Conservation (phyloP, 2,888 invertebrate species). For the Choreutis nemorana region DNA sequence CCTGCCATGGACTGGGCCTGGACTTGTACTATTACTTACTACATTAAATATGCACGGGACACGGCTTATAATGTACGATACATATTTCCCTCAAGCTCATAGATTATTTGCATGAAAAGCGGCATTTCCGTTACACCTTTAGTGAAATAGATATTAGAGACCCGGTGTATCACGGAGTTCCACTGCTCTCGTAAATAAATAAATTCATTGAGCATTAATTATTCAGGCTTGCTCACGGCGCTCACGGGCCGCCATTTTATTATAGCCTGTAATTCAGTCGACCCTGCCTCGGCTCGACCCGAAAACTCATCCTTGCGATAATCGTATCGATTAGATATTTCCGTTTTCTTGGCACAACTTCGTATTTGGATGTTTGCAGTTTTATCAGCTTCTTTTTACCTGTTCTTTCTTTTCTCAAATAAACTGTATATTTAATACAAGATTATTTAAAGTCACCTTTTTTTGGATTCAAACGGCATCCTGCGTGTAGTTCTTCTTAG, state of each 20-base stretch:
- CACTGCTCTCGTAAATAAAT: conserved; percentile 14
- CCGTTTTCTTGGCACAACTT: conserved; percentile 19
- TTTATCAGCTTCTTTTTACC: too few species aligned
- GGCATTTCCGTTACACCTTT: neutral
- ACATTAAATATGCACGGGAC: conserved; percentile 48
- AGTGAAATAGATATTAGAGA: neutral
- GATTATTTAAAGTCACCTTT: too few species aligned
- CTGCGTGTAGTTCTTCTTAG: too few species aligned
- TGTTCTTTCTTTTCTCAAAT: too few species aligned
- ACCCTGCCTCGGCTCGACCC: conserved; percentile 25
- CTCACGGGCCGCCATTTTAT: conserved; percentile 23
- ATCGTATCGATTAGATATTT: conserved; percentile 42
- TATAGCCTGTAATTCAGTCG: conserved; percentile 30
- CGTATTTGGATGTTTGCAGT: too few species aligned
- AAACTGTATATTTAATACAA: too few species aligned
- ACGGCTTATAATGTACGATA: neutral
- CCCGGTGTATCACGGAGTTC: conserved; percentile 4
- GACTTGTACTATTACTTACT: too few species aligned
- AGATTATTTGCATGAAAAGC: neutral
- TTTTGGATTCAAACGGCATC: too few species aligned
- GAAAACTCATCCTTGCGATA: conserved; percentile 34
- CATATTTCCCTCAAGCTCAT: neutral
- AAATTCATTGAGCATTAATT: conserved; percentile 16
- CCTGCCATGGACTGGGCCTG: too few species aligned
- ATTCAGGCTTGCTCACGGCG: conserved; percentile 12